Conservation (phyloP, 2,888 invertebrate species). For the Agapostemon virescens region DNA sequence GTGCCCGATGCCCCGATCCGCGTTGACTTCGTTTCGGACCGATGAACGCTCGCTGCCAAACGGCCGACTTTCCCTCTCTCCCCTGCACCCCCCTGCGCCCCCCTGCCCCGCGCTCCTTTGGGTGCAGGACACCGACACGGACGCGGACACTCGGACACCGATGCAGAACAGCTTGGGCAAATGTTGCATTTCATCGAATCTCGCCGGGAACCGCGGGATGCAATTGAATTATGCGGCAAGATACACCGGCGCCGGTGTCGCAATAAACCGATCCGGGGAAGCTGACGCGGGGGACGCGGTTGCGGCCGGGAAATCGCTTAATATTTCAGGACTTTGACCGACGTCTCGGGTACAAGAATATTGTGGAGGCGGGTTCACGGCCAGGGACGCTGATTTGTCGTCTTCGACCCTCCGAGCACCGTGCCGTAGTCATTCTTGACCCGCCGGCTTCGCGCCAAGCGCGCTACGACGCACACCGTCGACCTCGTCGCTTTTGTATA, state of each 20-base stretch:
- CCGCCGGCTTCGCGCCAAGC: too few species aligned
- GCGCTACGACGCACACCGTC: too few species aligned
- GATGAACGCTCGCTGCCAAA: constrained; percentile 57
- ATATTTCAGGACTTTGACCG: constrained; percentile 19
- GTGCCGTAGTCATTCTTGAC: too few species aligned
- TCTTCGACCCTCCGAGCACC: background rate
- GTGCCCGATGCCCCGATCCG: constrained; percentile 68
- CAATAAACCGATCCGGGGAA: constrained; percentile 19
- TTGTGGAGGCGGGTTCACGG: background rate
- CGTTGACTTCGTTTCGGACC: constrained; percentile 65
- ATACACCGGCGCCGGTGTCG: constrained; percentile 16
- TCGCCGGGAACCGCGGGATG: constrained; percentile 16
- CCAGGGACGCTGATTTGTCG: background rate
- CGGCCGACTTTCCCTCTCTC: constrained; percentile 46
- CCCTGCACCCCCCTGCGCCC: background rate
- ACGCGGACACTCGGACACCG: background rate
- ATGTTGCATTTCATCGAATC: constrained; percentile 47
- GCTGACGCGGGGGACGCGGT: background rate
- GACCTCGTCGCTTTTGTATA: too few species aligned
- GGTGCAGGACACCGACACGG: background rate
- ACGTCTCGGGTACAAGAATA: background rate
- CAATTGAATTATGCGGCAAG: constrained; percentile 44
- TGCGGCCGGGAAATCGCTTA: background rate
- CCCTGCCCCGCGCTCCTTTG: background rate
- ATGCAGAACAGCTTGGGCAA: constrained; percentile 13